Evolutionary conservation across 2,888 invertebrate genomes (phyloP), one percentile per base, ranked within the genome.

Genomic region (Thymelicus sylvestris): DNA sequence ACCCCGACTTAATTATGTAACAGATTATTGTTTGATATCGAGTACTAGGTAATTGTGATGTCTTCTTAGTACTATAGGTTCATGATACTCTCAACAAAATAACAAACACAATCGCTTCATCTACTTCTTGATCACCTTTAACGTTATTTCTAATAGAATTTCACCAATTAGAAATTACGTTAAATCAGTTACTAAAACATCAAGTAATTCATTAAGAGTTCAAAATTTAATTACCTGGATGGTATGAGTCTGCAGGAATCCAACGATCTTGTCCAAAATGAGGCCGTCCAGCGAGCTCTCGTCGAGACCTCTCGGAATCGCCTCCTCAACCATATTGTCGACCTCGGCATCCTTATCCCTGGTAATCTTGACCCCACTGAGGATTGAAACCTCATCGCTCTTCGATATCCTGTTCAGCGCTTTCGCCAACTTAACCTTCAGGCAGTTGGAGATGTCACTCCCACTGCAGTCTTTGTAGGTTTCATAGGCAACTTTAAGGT

Each of bases 401-500:
- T 96, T 95, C 44, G 96, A 95, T 62, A 96, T 95, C 80, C 97
- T 95, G 79, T 97, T 97, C 87, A 97, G 91, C 2, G 96, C 96
- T 31, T 96, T 95, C n/a, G 97, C 94, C 66, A 97, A 88, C 84
- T 97, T 97, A 73, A 97, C 89, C 86, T 97, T 97, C 66, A 98
- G 92, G 79, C 97, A 98, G 73, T 96, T 95, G 4, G 96, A 94
- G 44, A 96, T 86, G 76, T 96, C 96, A 74, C 95, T 91, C 67
- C 95, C 95, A 73, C 96, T 94, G 91, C 97, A 97, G 80, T 97
- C 97, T 86, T 96, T 96, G 89, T 97, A 97, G 75, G 97, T 95
- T 84, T 97, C 96, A 82, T 96, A 97, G 76, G 97, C 95, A 80
- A 96, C 95, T 78, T 96, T 95, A 7, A 97, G 88, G 80, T 97